Evolutionary conservation across 2,113 vertebrate genomes (phyloP).

Genomic region (Podarcis cretensis): DNA sequence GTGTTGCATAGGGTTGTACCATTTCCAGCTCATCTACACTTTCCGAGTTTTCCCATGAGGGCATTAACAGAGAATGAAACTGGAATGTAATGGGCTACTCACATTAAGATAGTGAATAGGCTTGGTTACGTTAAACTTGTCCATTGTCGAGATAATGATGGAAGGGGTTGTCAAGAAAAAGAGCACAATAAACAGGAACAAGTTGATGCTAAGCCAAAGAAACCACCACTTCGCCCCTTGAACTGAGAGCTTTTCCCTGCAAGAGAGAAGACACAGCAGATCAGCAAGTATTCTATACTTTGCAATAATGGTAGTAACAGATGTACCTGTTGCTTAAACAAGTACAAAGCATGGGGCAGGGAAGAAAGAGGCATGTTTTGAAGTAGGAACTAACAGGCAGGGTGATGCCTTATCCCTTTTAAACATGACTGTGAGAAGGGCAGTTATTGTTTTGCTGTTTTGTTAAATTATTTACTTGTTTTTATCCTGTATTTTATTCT

Average conservation of each 20-base stretch:
- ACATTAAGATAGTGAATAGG: constrained; percentile 92
- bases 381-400: not conserved
- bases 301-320: not conserved
- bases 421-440: no score
- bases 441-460: no score
- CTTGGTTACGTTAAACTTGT: constrained; percentile 95
- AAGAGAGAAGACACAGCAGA: constrained; percentile 6
- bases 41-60: not conserved
- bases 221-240: constrained; percentile 87
- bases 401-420: not conserved
- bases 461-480: no score
- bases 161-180: constrained; percentile 96
- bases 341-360: not conserved
- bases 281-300: not conserved
- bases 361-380: not conserved
- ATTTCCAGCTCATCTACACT: not conserved
- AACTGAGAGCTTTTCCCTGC: constrained; percentile 90
- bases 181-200: constrained; percentile 85
- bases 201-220: constrained; percentile 84
- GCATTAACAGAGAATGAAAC: not conserved
- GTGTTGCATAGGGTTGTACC: not conserved
- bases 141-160: constrained; percentile 92
- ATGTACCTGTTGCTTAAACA: not conserved
- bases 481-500: no score
- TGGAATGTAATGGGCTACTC: constrained; percentile 65